Percentiles rank a stretch among this genome's conserved stretches.
Evolutionary conservation across 2,797 vertebrate species (phyloP).

Genomic region (Melanotaenia nigrans): DNA sequence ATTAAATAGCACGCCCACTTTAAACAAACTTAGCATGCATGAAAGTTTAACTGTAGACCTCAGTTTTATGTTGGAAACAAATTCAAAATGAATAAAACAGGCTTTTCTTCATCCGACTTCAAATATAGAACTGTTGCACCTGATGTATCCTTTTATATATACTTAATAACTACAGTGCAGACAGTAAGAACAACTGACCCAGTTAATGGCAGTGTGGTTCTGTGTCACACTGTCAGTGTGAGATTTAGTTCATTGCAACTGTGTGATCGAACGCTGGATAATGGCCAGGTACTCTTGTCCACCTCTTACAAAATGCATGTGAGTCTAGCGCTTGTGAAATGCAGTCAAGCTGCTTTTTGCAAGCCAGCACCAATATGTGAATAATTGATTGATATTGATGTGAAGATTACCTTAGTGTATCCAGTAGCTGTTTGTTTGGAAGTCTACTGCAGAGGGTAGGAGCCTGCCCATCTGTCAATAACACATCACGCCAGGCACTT

Average conservation of each 20-base stretch:
- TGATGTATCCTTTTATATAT: constrained; percentile 60
- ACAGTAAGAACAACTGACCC: constrained; percentile 71
- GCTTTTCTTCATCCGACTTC: constrained; percentile 38
- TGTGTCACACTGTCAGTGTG: constrained; percentile 43
- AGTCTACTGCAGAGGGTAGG: constrained; percentile 46
- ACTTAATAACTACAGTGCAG: constrained; percentile 58
- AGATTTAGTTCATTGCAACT: constrained; percentile 50
- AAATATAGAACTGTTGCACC: constrained; percentile 36
- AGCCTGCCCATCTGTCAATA: constrained; percentile 64
- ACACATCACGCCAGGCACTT: constrained; percentile 46
- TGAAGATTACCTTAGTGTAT: constrained; percentile 64
- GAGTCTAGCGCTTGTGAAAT: constrained; percentile 66
- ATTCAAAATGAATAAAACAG: constrained; percentile 60
- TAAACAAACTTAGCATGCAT: constrained; percentile 52
- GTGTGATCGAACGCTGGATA: constrained; percentile 51
- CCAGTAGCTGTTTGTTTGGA: constrained; percentile 64
- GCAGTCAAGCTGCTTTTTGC: constrained; percentile 62
- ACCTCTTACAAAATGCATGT: constrained; percentile 70
- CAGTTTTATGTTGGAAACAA: constrained; percentile 42
- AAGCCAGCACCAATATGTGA: constrained; percentile 67
- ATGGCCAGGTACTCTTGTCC: constrained; percentile 35
- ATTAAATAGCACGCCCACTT: constrained; percentile 42
- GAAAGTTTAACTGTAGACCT: constrained; percentile 59
- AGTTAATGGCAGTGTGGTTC: constrained; percentile 49
- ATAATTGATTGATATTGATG: constrained; percentile 75